Percentiles rank a stretch among this genome's conserved stretches.
These are phyloP conservation scores for Leistus spinibarbis DNA, from an alignment of 2,888 invertebrate genomes.

Conservation along the genomic window DNA sequence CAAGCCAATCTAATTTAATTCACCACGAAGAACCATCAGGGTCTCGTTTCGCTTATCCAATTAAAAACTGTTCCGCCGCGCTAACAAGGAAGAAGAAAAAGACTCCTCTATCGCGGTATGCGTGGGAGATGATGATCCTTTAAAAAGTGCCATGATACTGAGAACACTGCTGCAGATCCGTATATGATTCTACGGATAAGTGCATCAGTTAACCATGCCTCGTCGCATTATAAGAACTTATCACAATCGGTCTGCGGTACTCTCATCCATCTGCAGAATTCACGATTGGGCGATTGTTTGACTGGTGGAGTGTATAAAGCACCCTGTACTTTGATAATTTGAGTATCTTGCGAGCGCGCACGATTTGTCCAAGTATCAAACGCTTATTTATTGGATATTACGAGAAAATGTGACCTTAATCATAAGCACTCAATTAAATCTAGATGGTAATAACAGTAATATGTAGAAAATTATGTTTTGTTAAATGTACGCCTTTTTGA, in stretches of 20 bases:
- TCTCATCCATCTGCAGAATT: neutral
- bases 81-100: neutral
- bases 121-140: neutral
- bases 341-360: neutral
- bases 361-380: neutral
- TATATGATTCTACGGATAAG: neutral
- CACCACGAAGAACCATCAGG: neutral
- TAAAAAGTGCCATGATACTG: neutral
- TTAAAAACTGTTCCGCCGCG: neutral
- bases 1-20: neutral
- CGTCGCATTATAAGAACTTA: neutral
- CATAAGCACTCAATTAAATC: neutral
- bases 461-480: neutral
- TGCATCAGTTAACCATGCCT: neutral
- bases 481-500: neutral
- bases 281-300: neutral
- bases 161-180: neutral
- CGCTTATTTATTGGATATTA: slow-evolving; percentile 1
- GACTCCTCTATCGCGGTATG: neutral
- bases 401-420: neutral
- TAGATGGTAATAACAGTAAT: neutral
- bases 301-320: neutral
- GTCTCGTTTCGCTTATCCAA: neutral
- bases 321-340: slow-evolving; percentile 6
- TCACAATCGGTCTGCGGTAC: neutral